Evolutionary conservation across 2,888 invertebrate genomes (phyloP).

Genomic region (Napeogenes sylphis): DNA sequence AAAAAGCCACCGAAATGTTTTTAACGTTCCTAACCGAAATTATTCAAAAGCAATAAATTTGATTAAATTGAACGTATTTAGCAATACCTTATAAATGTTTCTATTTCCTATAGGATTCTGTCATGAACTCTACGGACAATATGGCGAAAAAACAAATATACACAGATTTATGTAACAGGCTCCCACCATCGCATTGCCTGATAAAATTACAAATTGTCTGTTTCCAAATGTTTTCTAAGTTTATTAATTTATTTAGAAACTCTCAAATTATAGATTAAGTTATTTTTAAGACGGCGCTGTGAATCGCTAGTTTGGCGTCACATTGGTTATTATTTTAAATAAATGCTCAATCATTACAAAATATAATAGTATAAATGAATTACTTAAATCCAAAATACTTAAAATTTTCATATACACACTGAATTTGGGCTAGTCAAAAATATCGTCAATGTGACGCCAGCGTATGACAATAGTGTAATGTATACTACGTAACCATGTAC

Average conservation of each 20-base stretch:
- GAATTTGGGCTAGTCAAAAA: background rate
- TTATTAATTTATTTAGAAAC: constrained; percentile 13
- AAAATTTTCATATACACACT: background rate
- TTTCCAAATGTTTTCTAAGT: background rate
- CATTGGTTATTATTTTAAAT: constrained; percentile 15
- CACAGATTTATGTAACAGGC: no score
- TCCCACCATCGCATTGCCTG: no score
- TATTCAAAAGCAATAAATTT: no score
- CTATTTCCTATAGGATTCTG: no score
- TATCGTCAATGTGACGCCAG: constrained; percentile 28
- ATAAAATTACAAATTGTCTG: constrained; percentile 3
- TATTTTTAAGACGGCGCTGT: constrained; percentile 22
- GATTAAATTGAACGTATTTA: no score
- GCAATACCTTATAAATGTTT: no score
- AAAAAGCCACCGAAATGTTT: no score
- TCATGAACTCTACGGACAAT: no score
- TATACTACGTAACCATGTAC: constrained; percentile 53
- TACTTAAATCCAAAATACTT: background rate
- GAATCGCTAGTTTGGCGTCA: constrained; percentile 17
- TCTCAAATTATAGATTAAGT: constrained; percentile 13
- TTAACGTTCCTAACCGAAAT: no score
- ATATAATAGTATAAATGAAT: constrained; percentile 1
- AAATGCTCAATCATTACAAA: background rate
- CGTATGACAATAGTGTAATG: constrained; percentile 56
- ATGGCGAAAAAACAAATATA: no score